phyloP scores from a whole-genome alignment of 1,140 invertebrate species.

The Plectus sambesii region DNA sequence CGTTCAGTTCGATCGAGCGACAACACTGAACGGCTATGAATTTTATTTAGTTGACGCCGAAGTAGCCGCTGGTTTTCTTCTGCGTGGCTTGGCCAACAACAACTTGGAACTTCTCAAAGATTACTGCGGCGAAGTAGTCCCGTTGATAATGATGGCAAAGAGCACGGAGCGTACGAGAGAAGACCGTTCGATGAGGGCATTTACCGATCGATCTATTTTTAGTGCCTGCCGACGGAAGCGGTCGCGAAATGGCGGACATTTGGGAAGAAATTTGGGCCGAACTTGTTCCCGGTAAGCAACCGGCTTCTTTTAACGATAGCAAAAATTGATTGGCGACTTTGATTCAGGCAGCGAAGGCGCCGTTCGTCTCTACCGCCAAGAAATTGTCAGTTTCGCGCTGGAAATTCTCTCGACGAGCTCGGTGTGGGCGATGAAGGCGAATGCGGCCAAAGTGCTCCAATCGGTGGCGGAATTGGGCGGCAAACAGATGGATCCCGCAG shows the following conservation, averaged over 20 bases:
- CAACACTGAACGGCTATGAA: not conserved
- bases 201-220: constrained; percentile 41
- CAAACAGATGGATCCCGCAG: not conserved
- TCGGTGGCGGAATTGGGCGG: constrained; percentile 51
- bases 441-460: constrained; percentile 66
- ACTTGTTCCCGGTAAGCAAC: constrained; percentile 57
- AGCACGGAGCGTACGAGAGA: not conserved
- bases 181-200: constrained; percentile 43
- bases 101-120: not conserved
- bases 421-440: constrained; percentile 68
- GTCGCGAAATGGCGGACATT: constrained; percentile 47
- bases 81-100: constrained; percentile 2
- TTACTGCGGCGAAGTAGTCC: no score
- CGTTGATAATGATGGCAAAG: no score
- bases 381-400: constrained; percentile 61
- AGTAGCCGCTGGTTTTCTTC: not conserved
- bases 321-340: not conserved
- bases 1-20: not conserved
- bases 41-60: not conserved
- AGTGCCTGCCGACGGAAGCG: constrained; percentile 20
- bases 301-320: not conserved
- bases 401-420: constrained; percentile 63
- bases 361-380: constrained; percentile 62
- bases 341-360: constrained; percentile 61
- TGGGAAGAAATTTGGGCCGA: constrained; percentile 83